Evolutionary conservation across 1,140 invertebrate species (phyloP).

Genomic region (Drosophila nasuta): DNA sequence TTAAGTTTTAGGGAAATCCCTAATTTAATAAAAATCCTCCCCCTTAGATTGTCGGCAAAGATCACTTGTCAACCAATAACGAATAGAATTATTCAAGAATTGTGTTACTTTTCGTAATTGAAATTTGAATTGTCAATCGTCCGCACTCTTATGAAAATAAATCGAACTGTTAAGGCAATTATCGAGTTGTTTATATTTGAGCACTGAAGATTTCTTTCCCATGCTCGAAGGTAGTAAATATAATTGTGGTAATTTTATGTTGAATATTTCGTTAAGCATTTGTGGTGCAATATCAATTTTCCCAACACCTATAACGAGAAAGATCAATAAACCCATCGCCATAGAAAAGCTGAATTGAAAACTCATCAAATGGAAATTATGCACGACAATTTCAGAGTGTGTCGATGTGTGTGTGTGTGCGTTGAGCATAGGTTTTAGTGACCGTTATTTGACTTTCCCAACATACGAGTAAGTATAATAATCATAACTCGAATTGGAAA

Average conservation of each 20-base stretch:
- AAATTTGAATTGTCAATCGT: not conserved
- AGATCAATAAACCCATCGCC: conserved; percentile 72
- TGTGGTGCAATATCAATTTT: conserved; percentile 66
- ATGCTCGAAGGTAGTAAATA: conserved; percentile 18
- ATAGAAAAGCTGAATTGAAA: conserved; percentile 57
- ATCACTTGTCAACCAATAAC: not conserved
- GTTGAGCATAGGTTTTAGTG: conserved; percentile 27
- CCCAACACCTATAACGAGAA: conserved; percentile 60
- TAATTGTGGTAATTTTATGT: conserved; percentile 39
- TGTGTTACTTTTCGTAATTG: not conserved
- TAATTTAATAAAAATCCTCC: not conserved
- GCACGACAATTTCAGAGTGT: conserved; percentile 29
- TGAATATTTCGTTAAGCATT: conserved; percentile 60
- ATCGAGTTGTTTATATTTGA: conserved; percentile 9
- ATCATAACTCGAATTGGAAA: conserved; percentile 80
- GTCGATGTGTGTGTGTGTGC: conserved; percentile 1
- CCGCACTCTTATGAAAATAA: not conserved
- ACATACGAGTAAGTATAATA: conserved; percentile 62
- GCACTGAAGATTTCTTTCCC: conserved; percentile 46
- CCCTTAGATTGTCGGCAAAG: not conserved
- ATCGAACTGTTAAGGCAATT: conserved; percentile 21
- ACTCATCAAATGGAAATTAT: conserved; percentile 79
- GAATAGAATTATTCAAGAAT: not conserved
- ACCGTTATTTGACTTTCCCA: conserved; percentile 80
- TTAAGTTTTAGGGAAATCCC: not conserved